A percentile compares a stretch with the other conserved stretches of the same genome.
Evolutionary conservation across 2,113 vertebrate species (phyloP).

Genomic region (Ptychochromis oligacanthus): DNA sequence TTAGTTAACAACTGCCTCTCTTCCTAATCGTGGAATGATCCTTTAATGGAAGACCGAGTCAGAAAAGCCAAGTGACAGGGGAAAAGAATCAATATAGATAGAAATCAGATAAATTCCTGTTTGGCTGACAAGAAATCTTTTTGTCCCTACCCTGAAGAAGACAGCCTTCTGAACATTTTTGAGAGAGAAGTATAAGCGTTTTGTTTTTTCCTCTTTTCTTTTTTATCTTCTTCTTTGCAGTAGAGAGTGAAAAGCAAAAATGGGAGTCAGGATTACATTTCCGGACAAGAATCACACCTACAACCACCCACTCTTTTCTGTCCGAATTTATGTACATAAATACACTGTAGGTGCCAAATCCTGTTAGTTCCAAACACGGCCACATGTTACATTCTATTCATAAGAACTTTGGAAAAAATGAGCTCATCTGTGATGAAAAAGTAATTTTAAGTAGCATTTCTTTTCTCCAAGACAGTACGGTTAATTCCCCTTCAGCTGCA

Average conservation of each 20-base stretch:
- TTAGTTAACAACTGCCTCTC: background rate
- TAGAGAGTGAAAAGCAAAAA: background rate
- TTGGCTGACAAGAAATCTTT: background rate
- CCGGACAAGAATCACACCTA: conserved; percentile 10
- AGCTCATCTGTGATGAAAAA: conserved; percentile 25
- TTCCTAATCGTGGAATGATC: background rate
- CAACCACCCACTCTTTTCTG: conserved; percentile 5
- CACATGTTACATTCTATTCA: conserved; percentile 21
- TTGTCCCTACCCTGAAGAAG: background rate
- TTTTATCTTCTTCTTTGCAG: background rate
- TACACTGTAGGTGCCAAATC: conserved; percentile 1
- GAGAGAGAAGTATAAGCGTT: background rate
- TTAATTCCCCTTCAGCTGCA: conserved; percentile 61
- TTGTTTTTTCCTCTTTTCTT: background rate
- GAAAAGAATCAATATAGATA: background rate
- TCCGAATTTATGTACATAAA: conserved; percentile 13
- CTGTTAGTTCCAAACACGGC: background rate
- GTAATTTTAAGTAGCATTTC: conserved; percentile 13
- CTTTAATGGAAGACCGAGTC: background rate
- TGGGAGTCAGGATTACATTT: background rate
- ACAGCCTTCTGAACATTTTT: background rate
- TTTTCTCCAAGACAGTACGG: conserved; percentile 35
- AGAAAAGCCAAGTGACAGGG: background rate
- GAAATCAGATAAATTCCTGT: background rate
- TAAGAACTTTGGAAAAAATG: background rate